Conservation (phyloP, 2,797 vertebrate species). For the Rhynchonycteris naso region DNA sequence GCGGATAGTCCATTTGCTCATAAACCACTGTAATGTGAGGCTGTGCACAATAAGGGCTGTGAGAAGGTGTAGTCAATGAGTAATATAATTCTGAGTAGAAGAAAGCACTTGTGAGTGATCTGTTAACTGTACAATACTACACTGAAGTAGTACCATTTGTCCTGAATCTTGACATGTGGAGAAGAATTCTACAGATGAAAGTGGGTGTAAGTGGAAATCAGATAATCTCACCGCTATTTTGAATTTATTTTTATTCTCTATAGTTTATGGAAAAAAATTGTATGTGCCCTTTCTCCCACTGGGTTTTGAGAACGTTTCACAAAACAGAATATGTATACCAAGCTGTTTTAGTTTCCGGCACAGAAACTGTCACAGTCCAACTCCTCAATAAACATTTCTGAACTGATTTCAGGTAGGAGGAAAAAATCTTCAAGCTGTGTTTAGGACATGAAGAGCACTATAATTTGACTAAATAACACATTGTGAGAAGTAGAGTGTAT, state of each 20-base stretch:
- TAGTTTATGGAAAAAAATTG: conserved; percentile 12
- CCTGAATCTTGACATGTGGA: not conserved
- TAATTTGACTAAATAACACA: not conserved
- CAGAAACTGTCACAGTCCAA: not conserved
- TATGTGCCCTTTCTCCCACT: not conserved
- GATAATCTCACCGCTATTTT: not conserved
- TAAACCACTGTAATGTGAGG: not conserved
- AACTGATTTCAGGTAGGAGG: conserved; percentile 28
- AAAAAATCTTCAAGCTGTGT: not conserved
- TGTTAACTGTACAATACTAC: not conserved
- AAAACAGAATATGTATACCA: not conserved
- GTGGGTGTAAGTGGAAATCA: not conserved
- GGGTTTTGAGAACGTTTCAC: not conserved
- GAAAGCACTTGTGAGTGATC: not conserved
- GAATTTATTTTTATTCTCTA: not conserved
- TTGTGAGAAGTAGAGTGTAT: not conserved
- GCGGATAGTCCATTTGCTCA: not conserved
- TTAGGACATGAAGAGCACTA: not conserved
- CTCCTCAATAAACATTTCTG: not conserved
- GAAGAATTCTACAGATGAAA: not conserved
- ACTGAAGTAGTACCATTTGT: not conserved
- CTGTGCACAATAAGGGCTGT: not conserved
- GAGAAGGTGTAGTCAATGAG: not conserved
- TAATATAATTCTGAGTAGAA: not conserved
- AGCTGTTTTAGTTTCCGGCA: not conserved